These are phyloP conservation scores for Globia sparganii DNA, from an alignment of 2,888 invertebrate species.

Conservation along the genomic window DNA sequence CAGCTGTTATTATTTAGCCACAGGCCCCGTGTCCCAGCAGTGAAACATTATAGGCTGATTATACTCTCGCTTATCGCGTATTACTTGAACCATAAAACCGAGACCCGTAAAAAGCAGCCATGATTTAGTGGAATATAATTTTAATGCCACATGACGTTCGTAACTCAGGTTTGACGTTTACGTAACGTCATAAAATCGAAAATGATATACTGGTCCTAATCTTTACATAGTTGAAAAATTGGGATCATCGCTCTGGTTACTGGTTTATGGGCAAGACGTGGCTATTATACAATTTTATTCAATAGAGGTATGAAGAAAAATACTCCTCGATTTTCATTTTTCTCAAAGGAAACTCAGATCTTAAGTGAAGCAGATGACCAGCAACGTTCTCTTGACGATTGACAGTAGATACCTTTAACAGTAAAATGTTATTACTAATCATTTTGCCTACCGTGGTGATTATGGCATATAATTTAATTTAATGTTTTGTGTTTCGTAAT, in stretches of 20 bases:
- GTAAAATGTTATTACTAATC: too few relatives aligned
- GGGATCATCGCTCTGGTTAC: slow-evolving; percentile 1
- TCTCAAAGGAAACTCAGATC: not conserved
- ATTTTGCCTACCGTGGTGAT: too few relatives aligned
- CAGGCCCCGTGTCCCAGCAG: too few relatives aligned
- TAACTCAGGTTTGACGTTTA: slow-evolving; percentile 67
- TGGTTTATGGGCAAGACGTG: not conserved
- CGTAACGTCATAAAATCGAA: slow-evolving; percentile 55
- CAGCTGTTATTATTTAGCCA: too few relatives aligned
- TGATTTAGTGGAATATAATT: slow-evolving; percentile 69
- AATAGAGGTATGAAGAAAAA: not conserved
- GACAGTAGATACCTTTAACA: too few relatives aligned
- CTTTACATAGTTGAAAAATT: slow-evolving; percentile 27
- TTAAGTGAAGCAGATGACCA: not conserved
- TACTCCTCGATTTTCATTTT: not conserved
- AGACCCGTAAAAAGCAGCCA: slow-evolving; percentile 68
- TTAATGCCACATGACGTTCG: slow-evolving; percentile 66
- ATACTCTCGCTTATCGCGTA: not conserved
- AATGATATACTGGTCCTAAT: slow-evolving; percentile 40
- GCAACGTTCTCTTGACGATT: too few relatives aligned
- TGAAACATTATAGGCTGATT: too few relatives aligned
- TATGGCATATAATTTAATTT: too few relatives aligned
- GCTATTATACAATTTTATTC: not conserved
- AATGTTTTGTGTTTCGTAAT: too few relatives aligned
- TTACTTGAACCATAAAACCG: slow-evolving; percentile 20